Evolutionary conservation across 2,888 invertebrate species (phyloP).

Genomic region (Podabrus alpinus): DNA sequence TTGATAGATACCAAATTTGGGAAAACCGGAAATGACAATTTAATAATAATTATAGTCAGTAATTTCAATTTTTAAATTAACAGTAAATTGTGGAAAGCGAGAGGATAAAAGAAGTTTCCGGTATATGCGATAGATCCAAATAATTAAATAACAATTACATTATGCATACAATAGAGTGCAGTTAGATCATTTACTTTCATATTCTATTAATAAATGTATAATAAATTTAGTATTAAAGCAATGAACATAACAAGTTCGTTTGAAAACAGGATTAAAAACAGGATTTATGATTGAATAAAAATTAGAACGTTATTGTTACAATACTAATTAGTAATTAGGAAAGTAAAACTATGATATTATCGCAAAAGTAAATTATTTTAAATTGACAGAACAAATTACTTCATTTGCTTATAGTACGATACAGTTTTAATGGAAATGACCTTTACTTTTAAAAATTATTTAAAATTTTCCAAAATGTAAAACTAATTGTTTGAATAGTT

Average conservation of each 20-base stretch:
- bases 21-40: too few relatives aligned
- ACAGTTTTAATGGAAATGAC: neutral
- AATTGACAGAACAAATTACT: neutral
- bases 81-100: too few relatives aligned
- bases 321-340: neutral
- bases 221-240: neutral
- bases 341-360: neutral
- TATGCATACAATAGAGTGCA: neutral
- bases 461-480: neutral
- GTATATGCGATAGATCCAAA: too few relatives aligned
- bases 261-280: neutral
- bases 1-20: too few relatives aligned
- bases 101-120: too few relatives aligned
- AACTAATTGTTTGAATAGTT: neutral
- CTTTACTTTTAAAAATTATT: neutral
- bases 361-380: neutral
- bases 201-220: neutral
- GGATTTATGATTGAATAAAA: neutral
- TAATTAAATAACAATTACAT: neutral
- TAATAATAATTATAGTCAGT: too few relatives aligned
- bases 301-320: neutral
- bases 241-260: neutral
- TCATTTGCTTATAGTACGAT: neutral
- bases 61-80: too few relatives aligned
- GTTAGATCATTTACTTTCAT: conserved; percentile 1